phyloP scores from a whole-genome alignment of 2,888 invertebrate species.

The Leptothorax acervorum region DNA sequence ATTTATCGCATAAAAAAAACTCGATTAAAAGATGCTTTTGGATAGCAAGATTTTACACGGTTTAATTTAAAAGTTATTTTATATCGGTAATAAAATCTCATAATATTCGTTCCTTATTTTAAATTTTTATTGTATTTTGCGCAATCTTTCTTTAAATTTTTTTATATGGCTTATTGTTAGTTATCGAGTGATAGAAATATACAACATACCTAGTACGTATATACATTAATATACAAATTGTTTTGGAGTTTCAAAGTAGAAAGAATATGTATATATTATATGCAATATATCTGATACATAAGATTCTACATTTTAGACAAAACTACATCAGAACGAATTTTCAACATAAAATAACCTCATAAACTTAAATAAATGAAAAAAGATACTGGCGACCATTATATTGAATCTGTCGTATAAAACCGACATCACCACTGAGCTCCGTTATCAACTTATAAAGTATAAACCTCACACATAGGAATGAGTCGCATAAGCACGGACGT shows the following conservation, averaged over 20 bases:
- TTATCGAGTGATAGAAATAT: background rate
- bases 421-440: constrained; percentile 63
- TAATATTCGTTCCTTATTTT: background rate
- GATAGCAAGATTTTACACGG: background rate
- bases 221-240: background rate
- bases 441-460: constrained; percentile 54
- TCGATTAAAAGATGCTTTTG: background rate
- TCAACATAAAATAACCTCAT: background rate
- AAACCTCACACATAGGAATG: constrained; percentile 41
- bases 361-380: constrained; percentile 19
- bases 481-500: constrained; percentile 33
- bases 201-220: background rate
- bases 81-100: background rate
- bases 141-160: background rate
- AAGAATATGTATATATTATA: background rate
- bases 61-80: constrained; percentile 3
- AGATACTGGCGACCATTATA: constrained; percentile 64
- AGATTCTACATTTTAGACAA: background rate
- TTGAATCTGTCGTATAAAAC: constrained; percentile 73
- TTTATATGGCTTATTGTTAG: background rate
- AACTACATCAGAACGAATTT: background rate
- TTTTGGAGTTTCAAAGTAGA: background rate
- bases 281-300: background rate
- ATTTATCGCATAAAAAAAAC: constrained; percentile 7
- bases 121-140: background rate